Evolutionary conservation across 2,888 invertebrate species (phyloP).

Genomic region (Omphaloscelis lunosa): DNA sequence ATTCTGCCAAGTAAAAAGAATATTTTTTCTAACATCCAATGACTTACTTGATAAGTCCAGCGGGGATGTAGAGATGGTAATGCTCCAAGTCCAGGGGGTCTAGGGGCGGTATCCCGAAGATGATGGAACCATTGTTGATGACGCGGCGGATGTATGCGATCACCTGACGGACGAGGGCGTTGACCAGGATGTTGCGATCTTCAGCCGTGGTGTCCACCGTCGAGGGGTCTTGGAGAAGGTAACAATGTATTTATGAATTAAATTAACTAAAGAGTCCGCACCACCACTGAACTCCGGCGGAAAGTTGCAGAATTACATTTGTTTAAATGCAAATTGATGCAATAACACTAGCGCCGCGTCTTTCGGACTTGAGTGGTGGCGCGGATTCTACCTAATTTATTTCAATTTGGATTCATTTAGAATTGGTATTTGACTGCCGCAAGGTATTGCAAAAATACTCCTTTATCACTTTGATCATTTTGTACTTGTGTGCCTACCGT

Average conservation of each 20-base stretch:
- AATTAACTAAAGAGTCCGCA: too few species aligned
- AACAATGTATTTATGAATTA: background rate
- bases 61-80: slow-evolving; percentile 75
- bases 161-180: slow-evolving; percentile 78
- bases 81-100: slow-evolving; percentile 80
- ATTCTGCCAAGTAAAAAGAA: background rate
- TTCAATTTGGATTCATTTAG: too few species aligned
- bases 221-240: slow-evolving; percentile 9
- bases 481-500: too few species aligned
- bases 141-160: slow-evolving; percentile 75
- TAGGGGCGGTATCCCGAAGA: slow-evolving; percentile 79
- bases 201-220: slow-evolving; percentile 1
- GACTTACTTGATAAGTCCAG: slow-evolving; percentile 82
- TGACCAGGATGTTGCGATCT: slow-evolving; percentile 74
- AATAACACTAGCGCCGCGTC: too few species aligned
- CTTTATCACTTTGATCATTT: too few species aligned
- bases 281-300: too few species aligned
- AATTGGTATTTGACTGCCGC: too few species aligned
- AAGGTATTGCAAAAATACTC: too few species aligned
- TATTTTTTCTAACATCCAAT: background rate
- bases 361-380: too few species aligned
- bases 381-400: too few species aligned
- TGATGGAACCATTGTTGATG: slow-evolving; percentile 78
- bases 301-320: too few species aligned
- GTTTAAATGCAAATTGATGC: too few species aligned